A percentile compares a stretch with the other conserved stretches of the same genome.
Evolutionary conservation across 2,888 invertebrate genomes (phyloP).

Genomic region (Eilema caniola): DNA sequence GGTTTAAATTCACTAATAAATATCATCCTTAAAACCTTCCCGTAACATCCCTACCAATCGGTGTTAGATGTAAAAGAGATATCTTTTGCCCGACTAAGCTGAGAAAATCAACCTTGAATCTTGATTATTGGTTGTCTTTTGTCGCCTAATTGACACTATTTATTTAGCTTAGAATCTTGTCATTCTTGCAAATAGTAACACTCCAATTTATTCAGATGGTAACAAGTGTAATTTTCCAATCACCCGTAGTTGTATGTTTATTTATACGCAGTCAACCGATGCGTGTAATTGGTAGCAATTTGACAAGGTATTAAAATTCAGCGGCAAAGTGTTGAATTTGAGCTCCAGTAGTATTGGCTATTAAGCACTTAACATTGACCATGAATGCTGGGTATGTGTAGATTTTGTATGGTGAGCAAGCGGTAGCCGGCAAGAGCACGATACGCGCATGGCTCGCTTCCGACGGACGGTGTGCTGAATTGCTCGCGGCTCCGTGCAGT

Average conservation of each 20-base stretch:
- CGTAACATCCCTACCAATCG: conserved; percentile 29
- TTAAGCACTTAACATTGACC: conserved; percentile 73
- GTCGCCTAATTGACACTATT: conserved; percentile 37
- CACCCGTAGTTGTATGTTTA: conserved; percentile 37
- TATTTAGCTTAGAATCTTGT: conserved; percentile 34
- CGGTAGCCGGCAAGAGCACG: conserved; percentile 28
- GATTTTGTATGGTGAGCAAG: conserved; percentile 34
- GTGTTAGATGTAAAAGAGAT: neutral
- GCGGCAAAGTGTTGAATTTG: conserved; percentile 48
- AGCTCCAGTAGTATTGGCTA: conserved; percentile 53
- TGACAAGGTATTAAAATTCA: conserved; percentile 41
- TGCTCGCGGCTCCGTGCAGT: conserved; percentile 65
- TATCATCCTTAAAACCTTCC: conserved; percentile 18
- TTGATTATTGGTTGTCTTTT: conserved; percentile 32
- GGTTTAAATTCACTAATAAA: conserved; percentile 24
- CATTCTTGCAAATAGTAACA: conserved; percentile 37
- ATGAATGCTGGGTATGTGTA: conserved; percentile 63
- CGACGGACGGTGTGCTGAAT: conserved; percentile 44
- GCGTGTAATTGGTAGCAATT: conserved; percentile 49
- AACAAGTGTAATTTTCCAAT: conserved; percentile 49
- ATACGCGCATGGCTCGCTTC: conserved; percentile 60
- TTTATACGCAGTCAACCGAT: conserved; percentile 34
- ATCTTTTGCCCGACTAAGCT: neutral
- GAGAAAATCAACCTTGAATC: conserved; percentile 28
- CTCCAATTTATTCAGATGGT: conserved; percentile 42